These are phyloP conservation scores for Drosophila trichaetosa DNA, from an alignment of 2,888 invertebrate genomes.

Conservation along the genomic window DNA sequence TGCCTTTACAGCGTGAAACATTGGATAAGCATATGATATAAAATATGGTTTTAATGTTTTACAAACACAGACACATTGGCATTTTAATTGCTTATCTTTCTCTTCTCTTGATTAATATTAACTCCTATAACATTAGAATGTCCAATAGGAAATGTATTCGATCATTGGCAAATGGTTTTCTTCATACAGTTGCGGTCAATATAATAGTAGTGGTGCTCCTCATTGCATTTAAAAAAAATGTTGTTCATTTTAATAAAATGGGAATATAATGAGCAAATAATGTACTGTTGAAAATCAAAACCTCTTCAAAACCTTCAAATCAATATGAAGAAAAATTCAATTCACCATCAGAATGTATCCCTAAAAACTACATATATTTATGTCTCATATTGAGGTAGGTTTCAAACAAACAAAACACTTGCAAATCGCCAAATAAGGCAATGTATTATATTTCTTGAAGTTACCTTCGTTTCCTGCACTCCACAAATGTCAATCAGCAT, in stretches of 20 bases:
- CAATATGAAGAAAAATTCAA: not conserved
- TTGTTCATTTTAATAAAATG: not conserved
- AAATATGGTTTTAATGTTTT: not conserved
- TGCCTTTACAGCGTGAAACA: not conserved
- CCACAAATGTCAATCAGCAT: conserved; percentile 19
- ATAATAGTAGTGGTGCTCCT: not conserved
- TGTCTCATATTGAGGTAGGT: conserved; percentile 63
- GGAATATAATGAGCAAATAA: too few relatives aligned
- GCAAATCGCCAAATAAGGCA: conserved; percentile 12
- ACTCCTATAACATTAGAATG: not conserved
- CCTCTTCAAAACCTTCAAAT: too few relatives aligned
- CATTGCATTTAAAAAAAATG: not conserved
- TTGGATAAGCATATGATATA: not conserved
- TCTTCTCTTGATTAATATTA: not conserved
- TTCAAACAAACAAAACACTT: conserved; percentile 19
- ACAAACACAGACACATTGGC: not conserved
- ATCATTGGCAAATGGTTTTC: not conserved
- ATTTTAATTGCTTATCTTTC: not conserved
- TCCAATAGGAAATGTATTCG: conserved; percentile 1
- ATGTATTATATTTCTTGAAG: not conserved
- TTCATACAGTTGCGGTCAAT: not conserved
- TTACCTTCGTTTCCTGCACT: conserved; percentile 26
- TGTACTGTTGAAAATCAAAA: not conserved
- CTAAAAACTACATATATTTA: not conserved
- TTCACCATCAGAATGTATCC: not conserved